Evolutionary conservation across 1,140 invertebrate species (phyloP).

Genomic region (Drosophila pseudoobscura): DNA sequence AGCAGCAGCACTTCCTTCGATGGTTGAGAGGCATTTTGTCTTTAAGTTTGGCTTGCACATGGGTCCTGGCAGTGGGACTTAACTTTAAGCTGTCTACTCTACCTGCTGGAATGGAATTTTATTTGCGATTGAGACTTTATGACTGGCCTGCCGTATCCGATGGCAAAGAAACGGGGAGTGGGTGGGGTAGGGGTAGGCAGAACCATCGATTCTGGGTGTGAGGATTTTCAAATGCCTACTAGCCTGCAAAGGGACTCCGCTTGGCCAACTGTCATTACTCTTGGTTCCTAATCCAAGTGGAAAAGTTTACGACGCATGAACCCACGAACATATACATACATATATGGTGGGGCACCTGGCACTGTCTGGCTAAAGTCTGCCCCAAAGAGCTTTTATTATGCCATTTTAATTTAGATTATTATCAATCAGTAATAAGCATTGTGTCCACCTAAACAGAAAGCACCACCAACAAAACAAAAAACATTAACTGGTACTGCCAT

Average conservation of each 20-base stretch:
- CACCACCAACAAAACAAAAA: constrained; percentile 29
- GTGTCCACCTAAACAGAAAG: constrained; percentile 40
- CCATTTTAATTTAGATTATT: constrained; percentile 79
- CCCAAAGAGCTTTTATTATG: constrained; percentile 70
- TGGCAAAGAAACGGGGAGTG: constrained; percentile 32
- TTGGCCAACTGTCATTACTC: constrained; percentile 62
- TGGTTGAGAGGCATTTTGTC: neutral
- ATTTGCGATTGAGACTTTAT: constrained; percentile 65
- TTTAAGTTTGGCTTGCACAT: constrained; percentile 24
- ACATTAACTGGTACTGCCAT: constrained; percentile 33
- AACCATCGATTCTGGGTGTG: constrained; percentile 4
- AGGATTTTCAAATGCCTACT: constrained; percentile 32
- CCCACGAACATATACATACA: neutral
- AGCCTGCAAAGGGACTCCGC: neutral
- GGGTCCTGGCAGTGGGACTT: constrained; percentile 4
- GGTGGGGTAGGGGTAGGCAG: neutral
- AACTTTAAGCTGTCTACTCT: constrained; percentile 54
- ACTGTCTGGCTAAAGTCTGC: constrained; percentile 52
- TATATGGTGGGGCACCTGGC: neutral
- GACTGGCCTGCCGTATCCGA: constrained; percentile 69
- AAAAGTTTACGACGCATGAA: constrained; percentile 7
- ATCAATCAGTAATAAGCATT: constrained; percentile 77
- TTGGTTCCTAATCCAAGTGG: constrained; percentile 47
- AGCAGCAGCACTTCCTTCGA: constrained; percentile 9
- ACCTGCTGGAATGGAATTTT: constrained; percentile 35